phyloP scores from a whole-genome alignment of 2,888 invertebrate genomes.

The Pyrgus malvae region DNA sequence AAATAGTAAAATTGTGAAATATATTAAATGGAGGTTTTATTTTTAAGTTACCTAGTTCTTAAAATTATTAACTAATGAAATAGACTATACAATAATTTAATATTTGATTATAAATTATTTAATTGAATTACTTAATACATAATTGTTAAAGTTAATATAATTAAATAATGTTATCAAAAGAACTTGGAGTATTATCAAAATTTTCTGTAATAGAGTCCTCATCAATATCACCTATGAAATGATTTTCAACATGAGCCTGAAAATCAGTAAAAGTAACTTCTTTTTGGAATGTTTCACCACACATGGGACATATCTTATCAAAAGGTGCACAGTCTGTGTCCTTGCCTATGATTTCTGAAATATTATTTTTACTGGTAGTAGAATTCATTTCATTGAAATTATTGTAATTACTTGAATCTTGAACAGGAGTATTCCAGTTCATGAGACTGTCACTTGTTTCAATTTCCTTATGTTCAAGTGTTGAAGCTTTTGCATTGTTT shows the following conservation, averaged over 20 bases:
- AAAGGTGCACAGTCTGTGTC: slow-evolving; percentile 45
- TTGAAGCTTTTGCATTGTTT: slow-evolving; percentile 53
- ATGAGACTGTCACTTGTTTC: slow-evolving; percentile 74
- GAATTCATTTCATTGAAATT: slow-evolving; percentile 60
- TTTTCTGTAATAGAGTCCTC: slow-evolving; percentile 76
- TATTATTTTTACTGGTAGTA: slow-evolving; percentile 46
- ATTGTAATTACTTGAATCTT: slow-evolving; percentile 65
- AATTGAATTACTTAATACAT: no score
- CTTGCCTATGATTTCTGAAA: slow-evolving; percentile 43
- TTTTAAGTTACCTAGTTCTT: no score
- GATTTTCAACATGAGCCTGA: slow-evolving; percentile 88
- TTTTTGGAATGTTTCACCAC: slow-evolving; percentile 84
- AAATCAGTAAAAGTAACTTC: slow-evolving; percentile 84
- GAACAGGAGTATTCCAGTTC: slow-evolving; percentile 69
- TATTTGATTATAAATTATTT: no score
- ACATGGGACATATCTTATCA: slow-evolving; percentile 88
- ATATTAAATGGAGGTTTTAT: no score
- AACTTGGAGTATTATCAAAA: slow-evolving; percentile 74
- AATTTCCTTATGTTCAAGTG: slow-evolving; percentile 72
- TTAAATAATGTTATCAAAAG: slow-evolving; percentile 62
- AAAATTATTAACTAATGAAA: no score
- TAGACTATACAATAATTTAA: background rate
- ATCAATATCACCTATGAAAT: slow-evolving; percentile 85
- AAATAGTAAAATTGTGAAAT: no score
- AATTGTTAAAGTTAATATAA: background rate